phyloP scores from a whole-genome alignment of 1,140 invertebrate species.

The Aplysia californica region DNA sequence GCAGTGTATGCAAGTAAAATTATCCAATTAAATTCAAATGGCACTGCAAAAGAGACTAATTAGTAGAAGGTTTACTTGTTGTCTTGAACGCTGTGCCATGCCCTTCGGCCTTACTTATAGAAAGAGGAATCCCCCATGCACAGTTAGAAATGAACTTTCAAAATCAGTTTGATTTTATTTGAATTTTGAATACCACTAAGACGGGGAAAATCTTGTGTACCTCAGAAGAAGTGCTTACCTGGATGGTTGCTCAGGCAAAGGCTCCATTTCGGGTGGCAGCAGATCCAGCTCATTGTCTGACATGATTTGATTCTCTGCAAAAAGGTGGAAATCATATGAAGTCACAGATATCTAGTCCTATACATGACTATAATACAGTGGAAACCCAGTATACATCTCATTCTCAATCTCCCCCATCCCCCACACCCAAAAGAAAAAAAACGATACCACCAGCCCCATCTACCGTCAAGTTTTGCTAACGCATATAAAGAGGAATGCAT shows the following conservation, averaged over 20 bases:
- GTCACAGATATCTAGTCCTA: neutral
- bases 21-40: too few relatives aligned
- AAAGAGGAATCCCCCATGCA: too few relatives aligned
- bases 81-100: too few relatives aligned
- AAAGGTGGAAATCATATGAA: neutral
- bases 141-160: too few relatives aligned
- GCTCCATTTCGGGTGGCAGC: constrained; percentile 44
- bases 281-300: constrained; percentile 49
- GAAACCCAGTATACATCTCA: neutral
- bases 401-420: neutral
- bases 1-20: too few relatives aligned
- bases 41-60: too few relatives aligned
- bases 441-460: neutral
- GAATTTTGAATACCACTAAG: too few relatives aligned
- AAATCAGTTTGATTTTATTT: too few relatives aligned
- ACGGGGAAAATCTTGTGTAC: too few relatives aligned
- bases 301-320: constrained; percentile 59
- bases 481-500: neutral
- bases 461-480: neutral
- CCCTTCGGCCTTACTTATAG: too few relatives aligned
- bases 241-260: constrained; percentile 44
- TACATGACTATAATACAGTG: neutral
- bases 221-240: constrained; percentile 38
- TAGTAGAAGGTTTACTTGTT: too few relatives aligned
- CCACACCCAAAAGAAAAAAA: neutral